Conservation (phyloP, 2,888 invertebrate genomes). For the Aromia moschata region DNA sequence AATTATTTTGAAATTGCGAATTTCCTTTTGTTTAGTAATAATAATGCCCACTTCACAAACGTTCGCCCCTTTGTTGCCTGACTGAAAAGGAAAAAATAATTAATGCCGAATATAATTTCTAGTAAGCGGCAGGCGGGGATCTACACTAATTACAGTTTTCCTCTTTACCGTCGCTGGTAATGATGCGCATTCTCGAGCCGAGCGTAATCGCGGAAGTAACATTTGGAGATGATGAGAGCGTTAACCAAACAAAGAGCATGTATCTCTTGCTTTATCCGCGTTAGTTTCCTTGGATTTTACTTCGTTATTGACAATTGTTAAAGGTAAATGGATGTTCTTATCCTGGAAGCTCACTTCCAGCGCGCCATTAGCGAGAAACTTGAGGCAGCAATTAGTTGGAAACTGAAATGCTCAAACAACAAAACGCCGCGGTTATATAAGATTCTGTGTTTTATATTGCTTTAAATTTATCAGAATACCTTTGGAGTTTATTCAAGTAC, state of each 20-base stretch:
- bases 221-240: constrained; percentile 24
- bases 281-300: constrained; percentile 24
- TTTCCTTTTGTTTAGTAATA: too few relatives aligned
- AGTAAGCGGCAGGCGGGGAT: not conserved
- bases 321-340: constrained; percentile 34
- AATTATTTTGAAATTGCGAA: too few relatives aligned
- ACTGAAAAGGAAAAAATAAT: not conserved
- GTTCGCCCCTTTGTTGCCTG: not conserved
- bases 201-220: constrained; percentile 23
- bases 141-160: constrained; percentile 18
- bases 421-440: not conserved
- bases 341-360: constrained; percentile 37
- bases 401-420: constrained; percentile 13
- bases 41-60: not conserved
- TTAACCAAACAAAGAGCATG: constrained; percentile 31
- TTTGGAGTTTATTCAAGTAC: not conserved
- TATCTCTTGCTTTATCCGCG: constrained; percentile 32
- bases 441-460: constrained; percentile 14
- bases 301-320: constrained; percentile 38
- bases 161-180: constrained; percentile 8
- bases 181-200: constrained; percentile 19
- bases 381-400: constrained; percentile 43
- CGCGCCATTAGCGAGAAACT: constrained; percentile 44
- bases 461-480: not conserved
- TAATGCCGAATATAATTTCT: constrained; percentile 3